These are phyloP conservation scores for Bovichtus diacanthus DNA, from an alignment of 2,797 vertebrate species.

Conservation along the genomic window DNA sequence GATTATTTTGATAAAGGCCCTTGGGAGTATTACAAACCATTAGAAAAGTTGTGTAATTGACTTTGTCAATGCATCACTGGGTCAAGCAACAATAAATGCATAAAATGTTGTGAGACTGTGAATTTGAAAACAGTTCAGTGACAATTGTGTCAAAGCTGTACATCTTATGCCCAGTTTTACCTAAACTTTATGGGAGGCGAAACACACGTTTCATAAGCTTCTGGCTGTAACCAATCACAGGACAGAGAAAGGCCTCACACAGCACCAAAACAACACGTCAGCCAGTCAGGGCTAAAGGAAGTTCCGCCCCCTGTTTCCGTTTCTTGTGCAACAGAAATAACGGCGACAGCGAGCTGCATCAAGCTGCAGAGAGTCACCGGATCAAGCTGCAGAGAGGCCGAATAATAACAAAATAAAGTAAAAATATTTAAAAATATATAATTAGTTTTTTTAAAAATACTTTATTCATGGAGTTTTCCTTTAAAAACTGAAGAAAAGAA, in stretches of 20 bases:
- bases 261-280: conserved; percentile 37
- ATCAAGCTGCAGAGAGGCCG: fast-evolving
- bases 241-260: background rate
- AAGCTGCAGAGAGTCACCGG: conserved; percentile 17
- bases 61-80: background rate
- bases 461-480: background rate
- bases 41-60: background rate
- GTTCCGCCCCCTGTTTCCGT: conserved; percentile 15
- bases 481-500: background rate
- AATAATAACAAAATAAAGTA: background rate
- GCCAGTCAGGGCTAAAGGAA: conserved; percentile 38
- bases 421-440: background rate
- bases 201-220: background rate
- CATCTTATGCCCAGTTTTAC: no score
- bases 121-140: background rate
- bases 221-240: conserved; percentile 7
- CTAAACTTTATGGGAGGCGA: background rate
- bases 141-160: background rate
- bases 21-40: background rate
- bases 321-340: conserved; percentile 51
- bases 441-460: no score
- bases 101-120: background rate
- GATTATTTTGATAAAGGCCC: background rate
- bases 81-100: background rate
- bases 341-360: background rate